phyloP scores from a whole-genome alignment of 2,888 invertebrate species.

The Cephus spinipes region DNA sequence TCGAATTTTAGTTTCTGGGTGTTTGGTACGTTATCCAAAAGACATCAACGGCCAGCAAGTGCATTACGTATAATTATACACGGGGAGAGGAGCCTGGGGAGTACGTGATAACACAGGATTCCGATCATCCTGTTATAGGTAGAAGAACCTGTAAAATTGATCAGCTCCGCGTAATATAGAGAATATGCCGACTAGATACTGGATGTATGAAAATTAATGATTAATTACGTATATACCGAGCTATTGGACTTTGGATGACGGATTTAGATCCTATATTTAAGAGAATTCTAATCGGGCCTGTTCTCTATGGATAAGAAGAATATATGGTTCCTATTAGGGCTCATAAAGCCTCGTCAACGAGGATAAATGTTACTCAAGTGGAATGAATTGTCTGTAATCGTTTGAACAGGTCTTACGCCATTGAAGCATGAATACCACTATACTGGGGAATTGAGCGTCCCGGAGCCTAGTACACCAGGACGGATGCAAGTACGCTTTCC shows the following conservation, averaged over 20 bases:
- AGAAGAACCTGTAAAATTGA: constrained; percentile 13
- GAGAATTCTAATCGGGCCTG: neutral
- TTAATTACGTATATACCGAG: neutral
- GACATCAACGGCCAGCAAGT: constrained; percentile 83
- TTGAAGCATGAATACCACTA: constrained; percentile 85
- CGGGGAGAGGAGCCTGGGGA: constrained; percentile 76
- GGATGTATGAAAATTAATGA: neutral
- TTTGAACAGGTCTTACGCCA: constrained; percentile 73
- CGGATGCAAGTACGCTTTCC: constrained; percentile 84
- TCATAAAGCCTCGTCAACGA: constrained; percentile 11
- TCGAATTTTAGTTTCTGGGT: constrained; percentile 76
- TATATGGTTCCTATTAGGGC: constrained; percentile 20
- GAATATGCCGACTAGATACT: neutral
- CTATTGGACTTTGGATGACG: neutral
- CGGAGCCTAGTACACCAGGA: constrained; percentile 75
- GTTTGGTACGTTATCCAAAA: constrained; percentile 87
- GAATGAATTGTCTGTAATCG: constrained; percentile 52
- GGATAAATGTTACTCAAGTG: constrained; percentile 55
- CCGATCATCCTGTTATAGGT: constrained; percentile 72
- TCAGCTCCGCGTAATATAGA: neutral
- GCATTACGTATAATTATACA: constrained; percentile 84
- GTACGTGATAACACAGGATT: constrained; percentile 78
- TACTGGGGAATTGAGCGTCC: constrained; percentile 76
- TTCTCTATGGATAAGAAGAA: constrained; percentile 26
- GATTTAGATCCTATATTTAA: neutral